Evolutionary conservation across 2,113 vertebrate genomes (phyloP).

Genomic region (Chaetodon trifascialis): DNA sequence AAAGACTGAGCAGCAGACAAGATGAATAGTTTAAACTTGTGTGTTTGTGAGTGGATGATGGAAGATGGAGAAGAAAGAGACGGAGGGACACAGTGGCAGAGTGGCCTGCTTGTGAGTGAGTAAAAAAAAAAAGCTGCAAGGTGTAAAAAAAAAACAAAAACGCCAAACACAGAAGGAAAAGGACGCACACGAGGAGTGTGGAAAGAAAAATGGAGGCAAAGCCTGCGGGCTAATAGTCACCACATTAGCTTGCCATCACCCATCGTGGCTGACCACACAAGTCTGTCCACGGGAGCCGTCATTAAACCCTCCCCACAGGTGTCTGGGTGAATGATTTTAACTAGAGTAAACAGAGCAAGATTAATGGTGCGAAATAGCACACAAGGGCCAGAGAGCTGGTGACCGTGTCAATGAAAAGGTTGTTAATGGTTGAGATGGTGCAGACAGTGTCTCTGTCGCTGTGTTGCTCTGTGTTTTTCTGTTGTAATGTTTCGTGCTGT

Average conservation of each 20-base stretch:
- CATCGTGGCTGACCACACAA: conserved; percentile 45
- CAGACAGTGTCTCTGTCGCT: conserved; percentile 11
- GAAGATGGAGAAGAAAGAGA: neutral
- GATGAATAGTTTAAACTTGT: conserved; percentile 39
- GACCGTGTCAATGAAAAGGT: conserved; percentile 60
- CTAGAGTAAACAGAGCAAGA: conserved; percentile 78
- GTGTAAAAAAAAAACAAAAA: neutral
- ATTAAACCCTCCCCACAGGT: conserved; percentile 80
- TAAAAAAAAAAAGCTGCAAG: neutral
- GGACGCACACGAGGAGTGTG: neutral
- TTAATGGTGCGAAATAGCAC: conserved; percentile 78
- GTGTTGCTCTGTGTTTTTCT: neutral
- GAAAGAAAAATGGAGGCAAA: conserved; percentile 44
- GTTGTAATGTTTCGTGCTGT: conserved; percentile 14
- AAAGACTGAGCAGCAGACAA: conserved; percentile 35
- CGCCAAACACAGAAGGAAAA: neutral
- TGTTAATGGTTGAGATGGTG: conserved; percentile 64
- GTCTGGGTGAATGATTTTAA: conserved; percentile 76
- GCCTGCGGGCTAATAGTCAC: conserved; percentile 63
- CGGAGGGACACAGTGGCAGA: neutral
- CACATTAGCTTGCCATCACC: conserved; percentile 67
- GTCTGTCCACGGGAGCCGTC: conserved; percentile 56
- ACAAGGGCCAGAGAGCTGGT: conserved; percentile 53
- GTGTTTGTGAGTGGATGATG: conserved; percentile 26
- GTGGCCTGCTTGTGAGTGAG: conserved; percentile 9